phyloP scores from a whole-genome alignment of 2,113 vertebrate species.

The Rattus rattus region DNA sequence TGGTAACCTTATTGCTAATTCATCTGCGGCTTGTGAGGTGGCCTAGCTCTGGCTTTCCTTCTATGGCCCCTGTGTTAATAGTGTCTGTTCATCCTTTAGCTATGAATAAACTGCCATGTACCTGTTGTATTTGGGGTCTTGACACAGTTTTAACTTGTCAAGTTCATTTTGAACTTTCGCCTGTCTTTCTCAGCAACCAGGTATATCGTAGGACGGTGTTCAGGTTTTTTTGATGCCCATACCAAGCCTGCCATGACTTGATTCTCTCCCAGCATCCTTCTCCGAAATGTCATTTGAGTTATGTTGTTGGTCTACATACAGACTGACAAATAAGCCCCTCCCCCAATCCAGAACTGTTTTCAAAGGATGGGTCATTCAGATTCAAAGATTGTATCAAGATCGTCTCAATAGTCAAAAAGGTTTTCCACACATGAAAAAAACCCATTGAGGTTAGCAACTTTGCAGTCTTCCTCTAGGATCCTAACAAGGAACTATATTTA shows the following conservation, averaged over 20 bases:
- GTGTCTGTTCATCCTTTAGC: background rate
- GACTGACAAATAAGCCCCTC: background rate
- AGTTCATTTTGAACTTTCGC: constrained; percentile 17
- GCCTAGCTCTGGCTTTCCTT: background rate
- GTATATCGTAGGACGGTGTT: background rate
- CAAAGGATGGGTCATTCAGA: background rate
- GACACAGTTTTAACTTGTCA: background rate
- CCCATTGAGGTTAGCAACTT: background rate
- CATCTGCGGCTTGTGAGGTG: background rate
- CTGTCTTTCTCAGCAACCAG: constrained; percentile 24
- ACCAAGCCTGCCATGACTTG: background rate
- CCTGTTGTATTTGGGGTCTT: background rate
- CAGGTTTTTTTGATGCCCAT: background rate
- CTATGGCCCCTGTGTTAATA: background rate
- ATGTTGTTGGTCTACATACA: background rate
- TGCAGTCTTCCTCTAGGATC: background rate
- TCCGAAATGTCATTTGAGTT: background rate
- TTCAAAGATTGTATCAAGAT: background rate
- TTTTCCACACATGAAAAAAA: background rate
- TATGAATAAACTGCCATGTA: background rate
- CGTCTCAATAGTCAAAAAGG: constrained; percentile 2
- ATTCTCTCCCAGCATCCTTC: background rate
- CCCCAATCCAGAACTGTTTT: background rate
- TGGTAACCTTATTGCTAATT: background rate
- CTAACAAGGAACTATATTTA: background rate